Conservation (phyloP, 2,113 vertebrate species). For the Pseudopipra pipra region DNA sequence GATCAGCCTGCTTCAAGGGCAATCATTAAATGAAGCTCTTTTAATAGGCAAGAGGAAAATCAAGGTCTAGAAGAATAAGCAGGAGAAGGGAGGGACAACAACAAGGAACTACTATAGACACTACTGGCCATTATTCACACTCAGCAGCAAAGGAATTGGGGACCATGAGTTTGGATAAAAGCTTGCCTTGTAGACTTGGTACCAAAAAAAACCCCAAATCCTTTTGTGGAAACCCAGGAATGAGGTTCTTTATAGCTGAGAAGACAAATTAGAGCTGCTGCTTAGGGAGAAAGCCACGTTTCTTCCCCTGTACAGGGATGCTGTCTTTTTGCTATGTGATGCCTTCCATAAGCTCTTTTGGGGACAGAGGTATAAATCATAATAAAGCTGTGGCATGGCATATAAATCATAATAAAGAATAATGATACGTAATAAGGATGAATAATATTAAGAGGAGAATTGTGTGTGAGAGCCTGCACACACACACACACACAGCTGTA, state of each 20-base stretch:
- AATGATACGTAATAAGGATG: conserved; percentile 60
- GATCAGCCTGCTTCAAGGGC: background rate
- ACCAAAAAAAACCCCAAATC: background rate
- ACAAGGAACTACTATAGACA: background rate
- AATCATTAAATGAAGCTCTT: background rate
- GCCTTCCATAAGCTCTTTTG: conserved; percentile 29
- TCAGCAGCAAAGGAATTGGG: background rate
- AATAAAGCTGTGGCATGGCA: conserved; percentile 19
- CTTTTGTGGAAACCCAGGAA: background rate
- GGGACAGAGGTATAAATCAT: conserved; percentile 51
- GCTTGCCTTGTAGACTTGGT: background rate
- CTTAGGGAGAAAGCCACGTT: background rate
- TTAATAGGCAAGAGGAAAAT: background rate
- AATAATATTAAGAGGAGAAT: conserved; percentile 36
- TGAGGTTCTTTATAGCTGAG: background rate
- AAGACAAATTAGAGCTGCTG: background rate
- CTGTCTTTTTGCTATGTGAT: background rate
- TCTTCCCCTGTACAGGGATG: background rate
- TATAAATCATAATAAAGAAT: conserved; percentile 65
- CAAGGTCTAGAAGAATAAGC: background rate
- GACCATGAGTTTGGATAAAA: background rate
- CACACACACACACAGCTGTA: background rate
- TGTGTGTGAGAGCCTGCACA: background rate
- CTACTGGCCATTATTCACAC: background rate
- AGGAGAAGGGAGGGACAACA: background rate